Evolutionary conservation across 2,888 invertebrate genomes (phyloP).

Genomic region (Dermolepida albohirtum): DNA sequence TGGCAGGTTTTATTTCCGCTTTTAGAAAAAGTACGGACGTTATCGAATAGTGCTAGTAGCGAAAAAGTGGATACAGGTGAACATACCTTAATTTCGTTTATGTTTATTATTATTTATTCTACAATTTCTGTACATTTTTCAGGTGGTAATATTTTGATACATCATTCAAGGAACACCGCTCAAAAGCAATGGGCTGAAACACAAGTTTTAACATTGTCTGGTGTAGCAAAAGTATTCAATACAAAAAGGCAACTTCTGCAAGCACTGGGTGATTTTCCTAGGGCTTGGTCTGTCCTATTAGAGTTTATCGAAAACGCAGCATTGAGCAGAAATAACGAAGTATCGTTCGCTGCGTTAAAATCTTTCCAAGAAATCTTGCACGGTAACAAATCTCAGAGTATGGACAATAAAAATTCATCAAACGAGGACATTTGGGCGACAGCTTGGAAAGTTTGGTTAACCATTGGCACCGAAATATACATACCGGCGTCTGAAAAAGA

Average conservation of each 20-base stretch:
- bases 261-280: conserved; percentile 88
- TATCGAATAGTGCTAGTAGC: conserved; percentile 77
- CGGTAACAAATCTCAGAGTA: conserved; percentile 68
- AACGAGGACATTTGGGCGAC: conserved; percentile 79
- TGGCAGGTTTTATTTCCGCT: conserved; percentile 97
- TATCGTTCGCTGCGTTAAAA: conserved; percentile 94
- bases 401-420: conserved; percentile 60
- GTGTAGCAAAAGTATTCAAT: conserved; percentile 93
- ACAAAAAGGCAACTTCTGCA: conserved; percentile 88
- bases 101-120: no score
- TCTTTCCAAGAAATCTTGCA: conserved; percentile 96
- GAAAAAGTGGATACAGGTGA: conserved; percentile 84
- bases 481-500: conserved; percentile 67
- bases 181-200: conserved; percentile 99
- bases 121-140: conserved; percentile 9
- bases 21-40: conserved; percentile 87
- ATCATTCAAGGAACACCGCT: conserved; percentile 98
- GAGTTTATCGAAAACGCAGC: conserved; percentile 96
- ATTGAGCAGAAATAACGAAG: conserved; percentile 92
- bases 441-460: conserved; percentile 90
- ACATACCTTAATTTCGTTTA: no score
- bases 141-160: conserved; percentile 92
- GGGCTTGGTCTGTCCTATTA: conserved; percentile 93
- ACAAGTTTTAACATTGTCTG: conserved; percentile 89
- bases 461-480: conserved; percentile 85